Evolutionary conservation across 1,140 invertebrate species (phyloP).

Genomic region (Whitmania pigra): DNA sequence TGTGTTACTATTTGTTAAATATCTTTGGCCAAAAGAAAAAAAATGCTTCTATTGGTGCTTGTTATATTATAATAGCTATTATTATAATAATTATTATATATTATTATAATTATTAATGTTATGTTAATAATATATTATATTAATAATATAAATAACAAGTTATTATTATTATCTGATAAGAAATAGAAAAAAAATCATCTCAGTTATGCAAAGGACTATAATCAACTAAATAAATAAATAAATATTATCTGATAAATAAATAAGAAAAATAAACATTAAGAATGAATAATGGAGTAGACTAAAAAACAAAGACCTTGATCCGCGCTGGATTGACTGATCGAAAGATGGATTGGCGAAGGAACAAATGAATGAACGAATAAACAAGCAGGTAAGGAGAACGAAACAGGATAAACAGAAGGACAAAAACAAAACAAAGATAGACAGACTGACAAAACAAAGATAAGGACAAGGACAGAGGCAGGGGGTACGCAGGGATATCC

Average conservation of each 20-base stretch:
- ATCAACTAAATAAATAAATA: slow-evolving; percentile 19
- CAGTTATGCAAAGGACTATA: too few species aligned
- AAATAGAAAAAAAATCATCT: too few species aligned
- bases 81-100: too few species aligned
- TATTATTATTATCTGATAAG: too few species aligned
- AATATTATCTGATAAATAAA: too few species aligned
- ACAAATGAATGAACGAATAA: slow-evolving; percentile 11
- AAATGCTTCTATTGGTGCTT: too few species aligned
- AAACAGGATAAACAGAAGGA: background rate
- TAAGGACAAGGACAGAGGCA: background rate
- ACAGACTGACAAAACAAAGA: background rate
- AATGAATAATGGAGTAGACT: background rate
- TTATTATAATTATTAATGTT: too few species aligned
- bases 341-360: slow-evolving; percentile 1
- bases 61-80: too few species aligned
- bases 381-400: background rate
- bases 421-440: background rate
- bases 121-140: too few species aligned
- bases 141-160: too few species aligned
- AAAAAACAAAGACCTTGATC: background rate
- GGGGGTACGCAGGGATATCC: background rate
- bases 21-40: too few species aligned
- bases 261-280: background rate
- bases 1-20: too few species aligned
- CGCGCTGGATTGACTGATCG: background rate